A percentile compares a stretch with the other conserved stretches of the same genome.
Evolutionary conservation across 2,888 invertebrate genomes (phyloP).

Genomic region (Conchocele bisecta): DNA sequence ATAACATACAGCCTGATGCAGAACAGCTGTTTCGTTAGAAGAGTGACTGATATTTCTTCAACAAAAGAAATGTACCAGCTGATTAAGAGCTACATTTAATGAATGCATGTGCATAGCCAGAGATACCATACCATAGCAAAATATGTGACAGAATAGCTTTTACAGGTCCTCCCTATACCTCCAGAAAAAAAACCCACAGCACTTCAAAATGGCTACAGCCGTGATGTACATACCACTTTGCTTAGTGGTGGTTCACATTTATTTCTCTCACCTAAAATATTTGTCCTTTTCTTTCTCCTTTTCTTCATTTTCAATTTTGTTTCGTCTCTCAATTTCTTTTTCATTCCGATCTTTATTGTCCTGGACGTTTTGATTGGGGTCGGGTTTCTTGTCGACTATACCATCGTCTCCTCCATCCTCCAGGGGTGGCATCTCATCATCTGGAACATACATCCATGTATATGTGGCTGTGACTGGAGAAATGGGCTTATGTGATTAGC

Average conservation of each 20-base stretch:
- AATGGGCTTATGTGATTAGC: no score
- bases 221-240: not conserved
- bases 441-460: not conserved
- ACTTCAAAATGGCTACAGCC: not conserved
- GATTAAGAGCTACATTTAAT: no score
- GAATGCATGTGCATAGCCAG: no score
- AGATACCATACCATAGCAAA: no score
- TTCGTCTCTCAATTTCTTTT: slow-evolving; percentile 31
- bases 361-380: slow-evolving; percentile 29
- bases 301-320: no score
- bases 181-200: not conserved
- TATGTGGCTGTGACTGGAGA: no score
- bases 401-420: slow-evolving; percentile 29
- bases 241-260: not conserved
- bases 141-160: no score
- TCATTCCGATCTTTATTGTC: slow-evolving; percentile 25
- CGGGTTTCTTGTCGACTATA: slow-evolving; percentile 20
- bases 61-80: not conserved
- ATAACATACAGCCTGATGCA: not conserved
- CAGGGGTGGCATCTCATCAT: slow-evolving; percentile 37
- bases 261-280: slow-evolving; percentile 59
- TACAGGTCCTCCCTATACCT: no score
- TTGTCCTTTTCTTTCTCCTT: slow-evolving; percentile 44
- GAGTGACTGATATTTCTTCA: not conserved
- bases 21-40: not conserved